Evolutionary conservation across 2,113 vertebrate genomes (phyloP).

Genomic region (Neoarius graeffei): DNA sequence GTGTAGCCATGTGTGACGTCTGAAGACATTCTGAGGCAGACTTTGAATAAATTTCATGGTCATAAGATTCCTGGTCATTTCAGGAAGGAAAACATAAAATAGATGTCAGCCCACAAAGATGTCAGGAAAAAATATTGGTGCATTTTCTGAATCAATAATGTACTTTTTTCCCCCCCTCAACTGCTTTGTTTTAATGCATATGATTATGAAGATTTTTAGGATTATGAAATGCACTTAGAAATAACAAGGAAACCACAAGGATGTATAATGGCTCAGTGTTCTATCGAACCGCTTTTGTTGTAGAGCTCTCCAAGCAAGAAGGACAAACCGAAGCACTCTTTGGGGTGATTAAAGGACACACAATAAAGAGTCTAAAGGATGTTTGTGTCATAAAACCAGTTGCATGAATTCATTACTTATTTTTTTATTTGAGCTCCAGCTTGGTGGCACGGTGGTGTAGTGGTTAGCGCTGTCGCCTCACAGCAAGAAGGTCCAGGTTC

Average conservation of each 20-base stretch:
- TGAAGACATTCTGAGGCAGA: neutral
- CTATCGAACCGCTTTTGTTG: neutral
- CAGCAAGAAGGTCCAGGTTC: too few relatives aligned
- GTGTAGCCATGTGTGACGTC: neutral
- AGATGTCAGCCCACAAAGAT: neutral
- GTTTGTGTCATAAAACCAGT: neutral
- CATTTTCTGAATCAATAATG: neutral
- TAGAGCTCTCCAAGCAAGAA: neutral
- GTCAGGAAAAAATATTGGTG: neutral
- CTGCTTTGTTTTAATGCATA: neutral
- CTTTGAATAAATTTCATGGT: constrained; percentile 19
- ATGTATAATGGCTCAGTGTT: neutral
- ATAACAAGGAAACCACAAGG: neutral
- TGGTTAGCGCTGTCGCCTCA: too few relatives aligned
- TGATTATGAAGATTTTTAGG: neutral
- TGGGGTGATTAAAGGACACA: neutral
- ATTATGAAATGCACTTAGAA: neutral
- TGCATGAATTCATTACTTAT: neutral
- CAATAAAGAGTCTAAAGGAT: neutral
- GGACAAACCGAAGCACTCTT: neutral
- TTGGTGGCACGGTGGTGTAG: too few relatives aligned
- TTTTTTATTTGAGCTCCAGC: too few relatives aligned
- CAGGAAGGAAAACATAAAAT: constrained; percentile 2
- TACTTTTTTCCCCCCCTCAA: neutral
- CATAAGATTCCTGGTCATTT: constrained; percentile 6